A percentile compares a stretch with the other conserved stretches of the same genome.
Evolutionary conservation across 2,797 vertebrate species (phyloP).

Genomic region (Lacerta agilis): DNA sequence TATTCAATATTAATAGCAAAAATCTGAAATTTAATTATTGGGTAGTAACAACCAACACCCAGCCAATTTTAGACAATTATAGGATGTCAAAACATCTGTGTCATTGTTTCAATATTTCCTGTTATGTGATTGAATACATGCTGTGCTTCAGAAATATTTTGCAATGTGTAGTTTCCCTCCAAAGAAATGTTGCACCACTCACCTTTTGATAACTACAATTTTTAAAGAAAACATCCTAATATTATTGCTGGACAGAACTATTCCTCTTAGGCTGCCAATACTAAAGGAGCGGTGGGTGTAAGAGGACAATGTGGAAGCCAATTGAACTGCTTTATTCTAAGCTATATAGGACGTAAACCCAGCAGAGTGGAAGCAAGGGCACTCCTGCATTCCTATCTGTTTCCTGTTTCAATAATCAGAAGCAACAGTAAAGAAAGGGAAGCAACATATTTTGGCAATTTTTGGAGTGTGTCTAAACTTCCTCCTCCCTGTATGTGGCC

Average conservation of each 20-base stretch:
- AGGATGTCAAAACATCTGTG: background rate
- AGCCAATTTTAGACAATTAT: background rate
- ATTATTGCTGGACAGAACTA: background rate
- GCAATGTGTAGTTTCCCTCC: no score
- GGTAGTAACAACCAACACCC: background rate
- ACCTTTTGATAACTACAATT: background rate
- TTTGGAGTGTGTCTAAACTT: no score
- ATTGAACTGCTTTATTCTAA: background rate
- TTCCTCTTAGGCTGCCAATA: background rate
- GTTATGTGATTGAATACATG: background rate
- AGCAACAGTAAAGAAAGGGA: no score
- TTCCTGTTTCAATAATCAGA: no score
- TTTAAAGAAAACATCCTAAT: background rate
- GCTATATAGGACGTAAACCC: background rate
- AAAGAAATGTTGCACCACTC: background rate
- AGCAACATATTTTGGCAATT: no score
- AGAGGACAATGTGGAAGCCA: no score
- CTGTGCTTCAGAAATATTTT: background rate
- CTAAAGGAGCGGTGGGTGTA: no score
- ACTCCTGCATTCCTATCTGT: no score
- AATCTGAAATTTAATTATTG: slow-evolving; percentile 7
- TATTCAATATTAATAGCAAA: background rate
- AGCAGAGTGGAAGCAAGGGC: background rate
- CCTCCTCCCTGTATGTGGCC: no score
- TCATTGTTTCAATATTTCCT: slow-evolving; percentile 8